These are phyloP conservation scores for Vireo griseus DNA, from an alignment of 2,797 vertebrate genomes.

Conservation along the genomic window DNA sequence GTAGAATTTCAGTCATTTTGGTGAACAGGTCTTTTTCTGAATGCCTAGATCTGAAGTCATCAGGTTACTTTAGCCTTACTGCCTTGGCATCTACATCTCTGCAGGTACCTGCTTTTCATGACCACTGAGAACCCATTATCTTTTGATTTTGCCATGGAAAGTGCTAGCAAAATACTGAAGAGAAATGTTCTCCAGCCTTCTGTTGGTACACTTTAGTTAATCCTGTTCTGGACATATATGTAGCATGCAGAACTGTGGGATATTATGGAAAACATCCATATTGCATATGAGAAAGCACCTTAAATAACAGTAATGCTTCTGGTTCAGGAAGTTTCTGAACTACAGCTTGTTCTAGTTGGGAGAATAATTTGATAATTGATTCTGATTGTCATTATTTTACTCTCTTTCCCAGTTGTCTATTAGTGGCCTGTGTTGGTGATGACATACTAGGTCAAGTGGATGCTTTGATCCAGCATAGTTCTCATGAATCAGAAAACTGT, in stretches of 20 bases:
- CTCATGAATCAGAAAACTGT: background rate
- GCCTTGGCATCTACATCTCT: background rate
- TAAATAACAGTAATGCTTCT: background rate
- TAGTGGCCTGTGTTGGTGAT: background rate
- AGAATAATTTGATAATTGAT: background rate
- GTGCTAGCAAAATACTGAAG: background rate
- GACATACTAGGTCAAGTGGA: background rate
- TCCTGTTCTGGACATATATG: background rate
- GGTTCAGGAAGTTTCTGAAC: background rate
- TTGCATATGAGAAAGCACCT: background rate
- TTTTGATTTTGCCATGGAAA: background rate
- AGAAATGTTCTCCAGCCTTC: background rate
- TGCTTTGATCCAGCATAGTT: background rate
- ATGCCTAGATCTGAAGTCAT: background rate
- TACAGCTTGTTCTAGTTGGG: background rate
- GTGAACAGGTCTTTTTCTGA: background rate
- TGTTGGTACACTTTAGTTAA: background rate
- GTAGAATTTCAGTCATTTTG: background rate
- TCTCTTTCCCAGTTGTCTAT: background rate
- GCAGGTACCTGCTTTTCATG: background rate
- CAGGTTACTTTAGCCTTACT: background rate
- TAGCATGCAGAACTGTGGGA: background rate
- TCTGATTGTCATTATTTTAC: background rate
- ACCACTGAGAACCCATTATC: background rate
- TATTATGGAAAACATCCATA: background rate